Conservation (phyloP, 2,113 vertebrate genomes). For the Choloepus hoffmanni region DNA sequence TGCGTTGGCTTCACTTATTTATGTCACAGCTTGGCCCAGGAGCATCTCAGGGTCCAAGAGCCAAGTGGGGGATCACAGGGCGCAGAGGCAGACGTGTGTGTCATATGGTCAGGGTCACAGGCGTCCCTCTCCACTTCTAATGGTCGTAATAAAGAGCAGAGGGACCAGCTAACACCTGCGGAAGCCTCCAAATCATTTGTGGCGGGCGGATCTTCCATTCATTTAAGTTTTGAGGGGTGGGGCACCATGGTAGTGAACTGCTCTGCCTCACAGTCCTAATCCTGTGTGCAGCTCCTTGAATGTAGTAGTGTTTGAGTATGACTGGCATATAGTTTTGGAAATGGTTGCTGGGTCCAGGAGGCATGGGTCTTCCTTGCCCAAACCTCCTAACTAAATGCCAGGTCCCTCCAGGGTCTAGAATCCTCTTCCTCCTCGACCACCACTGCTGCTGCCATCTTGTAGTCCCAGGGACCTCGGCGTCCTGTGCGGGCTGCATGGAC, state of each 20-base stretch:
- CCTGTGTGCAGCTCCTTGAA: fast-evolving
- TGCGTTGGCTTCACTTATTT: background rate
- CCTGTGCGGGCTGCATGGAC: background rate
- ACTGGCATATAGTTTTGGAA: background rate
- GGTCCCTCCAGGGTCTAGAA: background rate
- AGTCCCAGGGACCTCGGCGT: background rate
- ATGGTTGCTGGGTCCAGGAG: background rate
- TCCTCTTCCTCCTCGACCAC: background rate
- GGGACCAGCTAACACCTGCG: background rate
- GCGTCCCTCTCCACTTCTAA: background rate
- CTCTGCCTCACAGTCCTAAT: fast-evolving
- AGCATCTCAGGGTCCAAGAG: background rate
- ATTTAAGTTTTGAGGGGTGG: background rate
- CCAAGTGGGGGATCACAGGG: background rate
- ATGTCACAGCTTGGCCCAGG: background rate
- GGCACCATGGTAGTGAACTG: fast-evolving
- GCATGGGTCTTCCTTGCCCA: background rate
- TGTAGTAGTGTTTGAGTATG: background rate
- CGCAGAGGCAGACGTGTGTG: background rate
- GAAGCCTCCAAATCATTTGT: background rate
- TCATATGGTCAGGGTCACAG: background rate
- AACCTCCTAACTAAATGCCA: background rate
- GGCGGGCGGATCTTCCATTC: background rate
- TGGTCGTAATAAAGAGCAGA: background rate
- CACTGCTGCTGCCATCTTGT: background rate